A percentile compares a stretch with the other conserved stretches of the same genome.
Conservation (phyloP, 2,888 invertebrate genomes). For the Hyles lineata region DNA sequence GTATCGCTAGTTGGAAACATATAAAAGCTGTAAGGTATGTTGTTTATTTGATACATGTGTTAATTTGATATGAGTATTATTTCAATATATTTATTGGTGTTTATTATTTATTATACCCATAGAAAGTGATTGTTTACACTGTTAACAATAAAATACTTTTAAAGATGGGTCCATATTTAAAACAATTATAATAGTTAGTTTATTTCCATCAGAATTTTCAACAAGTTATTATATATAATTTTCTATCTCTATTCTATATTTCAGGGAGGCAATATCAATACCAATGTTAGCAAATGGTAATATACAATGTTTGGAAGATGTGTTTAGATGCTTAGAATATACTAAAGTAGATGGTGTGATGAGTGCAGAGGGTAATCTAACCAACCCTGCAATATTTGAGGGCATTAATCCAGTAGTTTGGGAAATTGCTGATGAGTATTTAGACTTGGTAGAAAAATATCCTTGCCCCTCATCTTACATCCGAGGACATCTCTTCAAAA, state of each 20-base stretch:
- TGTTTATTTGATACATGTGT: background rate
- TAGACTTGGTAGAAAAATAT: slow-evolving; percentile 91
- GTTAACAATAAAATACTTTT: no score
- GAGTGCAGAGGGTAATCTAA: slow-evolving; percentile 98
- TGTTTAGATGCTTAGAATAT: slow-evolving; percentile 91
- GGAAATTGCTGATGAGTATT: slow-evolving; percentile 95
- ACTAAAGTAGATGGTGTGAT: slow-evolving; percentile 95
- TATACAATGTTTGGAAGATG: slow-evolving; percentile 95
- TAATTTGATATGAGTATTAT: background rate
- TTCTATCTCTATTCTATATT: slow-evolving; percentile 45
- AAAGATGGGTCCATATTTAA: no score
- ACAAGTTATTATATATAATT: no score
- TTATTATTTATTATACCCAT: background rate
- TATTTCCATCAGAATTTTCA: no score
- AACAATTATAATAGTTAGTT: no score
- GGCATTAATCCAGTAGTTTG: slow-evolving; percentile 92
- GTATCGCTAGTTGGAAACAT: slow-evolving; percentile 96
- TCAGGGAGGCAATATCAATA: slow-evolving; percentile 92
- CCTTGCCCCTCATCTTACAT: slow-evolving; percentile 96
- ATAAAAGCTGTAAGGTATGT: slow-evolving; percentile 94
- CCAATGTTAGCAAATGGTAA: slow-evolving; percentile 99
- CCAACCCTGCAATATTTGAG: slow-evolving; percentile 97
- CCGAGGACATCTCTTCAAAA: slow-evolving; percentile 97
- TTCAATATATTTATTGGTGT: background rate
- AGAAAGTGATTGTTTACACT: no score